Base-by-base conservation (phyloP, 2,888 invertebrate species). In the Harpalus rufipes region DNA sequence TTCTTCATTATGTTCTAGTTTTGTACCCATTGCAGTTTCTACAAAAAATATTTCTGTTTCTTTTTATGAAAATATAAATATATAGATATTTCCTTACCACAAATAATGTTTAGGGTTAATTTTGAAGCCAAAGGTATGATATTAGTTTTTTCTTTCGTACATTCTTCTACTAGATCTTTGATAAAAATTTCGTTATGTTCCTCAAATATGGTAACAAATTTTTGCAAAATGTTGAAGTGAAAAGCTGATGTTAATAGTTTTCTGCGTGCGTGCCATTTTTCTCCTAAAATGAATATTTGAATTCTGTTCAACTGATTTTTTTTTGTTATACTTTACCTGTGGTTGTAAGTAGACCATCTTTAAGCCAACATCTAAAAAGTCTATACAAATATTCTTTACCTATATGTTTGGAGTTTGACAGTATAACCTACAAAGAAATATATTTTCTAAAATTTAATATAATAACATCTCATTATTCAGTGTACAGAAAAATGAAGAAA, bases 1-100 rank as follows among this genome's bases (percentile, higher is more conserved):
- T 8, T 79, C n/a, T 44, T 79, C 14, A 56, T 51, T 25, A n/a
- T 56, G 8, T 65, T 78, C 56, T 25, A 84, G 56, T 16, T 18
- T 21, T 7, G 56, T 79, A 1, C 84, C 84, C 84, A 84, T 84
- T 56, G 84, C 84, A 44, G 84, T 84, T 68, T 84, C 84, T 84
- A 44, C 8, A 79, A 65, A 10, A 76, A 4, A 12, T 10, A 7
- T 51, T 12, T 51, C 12, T 10, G 12, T 32, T 6, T 4, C 32
- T 5, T 32, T 32, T 32, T 1, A 21, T 68, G 25, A 56, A 78
- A 56, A 0, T 56, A n/a, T 78, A 8, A 78, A 78, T 7, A 76
- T 18, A 56, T 76, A 16, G 5, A 21, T 21, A 44, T 41, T 76
- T 78, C 7, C 10, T 63, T 85, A 85, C 85, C 85, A 68, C 85